These are phyloP conservation scores for Ceratina calcarata DNA, from an alignment of 1,140 invertebrate genomes.

Conservation along the genomic window DNA sequence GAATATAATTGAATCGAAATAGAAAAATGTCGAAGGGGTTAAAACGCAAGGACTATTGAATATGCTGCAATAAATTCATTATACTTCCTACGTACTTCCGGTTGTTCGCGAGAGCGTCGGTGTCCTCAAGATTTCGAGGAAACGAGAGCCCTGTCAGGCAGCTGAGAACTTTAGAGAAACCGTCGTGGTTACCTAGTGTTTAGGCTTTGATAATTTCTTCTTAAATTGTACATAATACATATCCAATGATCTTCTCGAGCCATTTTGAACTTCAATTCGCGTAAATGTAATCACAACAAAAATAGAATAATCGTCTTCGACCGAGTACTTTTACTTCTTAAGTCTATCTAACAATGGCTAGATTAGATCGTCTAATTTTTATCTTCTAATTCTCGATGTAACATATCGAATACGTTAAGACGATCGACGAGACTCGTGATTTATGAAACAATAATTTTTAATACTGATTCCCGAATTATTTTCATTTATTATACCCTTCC, in stretches of 20 bases:
- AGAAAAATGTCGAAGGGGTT: no score
- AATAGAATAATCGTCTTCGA: not conserved
- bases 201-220: not conserved
- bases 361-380: constrained; percentile 24
- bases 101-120: not conserved
- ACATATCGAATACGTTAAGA: constrained; percentile 31
- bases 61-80: not conserved
- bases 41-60: no score
- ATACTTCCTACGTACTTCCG: not conserved
- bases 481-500: not conserved
- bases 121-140: not conserved
- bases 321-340: not conserved
- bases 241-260: not conserved
- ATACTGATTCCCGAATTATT: not conserved
- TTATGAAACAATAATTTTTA: no score
- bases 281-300: not conserved
- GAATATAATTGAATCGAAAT: no score
- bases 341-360: not conserved
- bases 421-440: constrained; percentile 21
- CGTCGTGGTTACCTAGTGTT: not conserved
- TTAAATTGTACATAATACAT: constrained; percentile 17
- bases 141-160: constrained; percentile 27
- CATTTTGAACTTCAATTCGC: not conserved
- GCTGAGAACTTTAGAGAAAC: not conserved
- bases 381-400: constrained; percentile 33